Evolutionary conservation across 2,113 vertebrate species (phyloP), one percentile per base, ranked within the genome.

Genomic region (Dromiciops gliroides): DNA sequence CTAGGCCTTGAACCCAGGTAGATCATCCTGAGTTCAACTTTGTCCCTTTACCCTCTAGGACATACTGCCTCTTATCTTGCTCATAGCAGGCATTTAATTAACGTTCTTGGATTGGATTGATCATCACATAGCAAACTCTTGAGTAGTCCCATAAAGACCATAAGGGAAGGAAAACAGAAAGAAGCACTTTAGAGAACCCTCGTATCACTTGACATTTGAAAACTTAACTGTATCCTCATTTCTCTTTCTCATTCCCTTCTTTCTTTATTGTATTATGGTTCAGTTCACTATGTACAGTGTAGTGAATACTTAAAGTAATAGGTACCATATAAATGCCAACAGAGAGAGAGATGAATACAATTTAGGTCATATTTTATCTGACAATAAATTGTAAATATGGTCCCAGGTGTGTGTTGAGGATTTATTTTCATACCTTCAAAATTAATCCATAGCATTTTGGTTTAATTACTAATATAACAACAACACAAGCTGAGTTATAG

Each of bases 391-490:
- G 94, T 95, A 94, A 91, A 37, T 37, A 95, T 50, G 92, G 37
- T 95, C 37, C 49, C 48, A 50, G 25, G 44, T 92, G 16, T 7
- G 88, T 67, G 23, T 48, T 94, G 52, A 48, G 51, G 44, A 95
- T 95, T 95, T 93, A 92, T 14, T 11, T 83, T 92, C 53, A 11
- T 67, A 95, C 56, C 95, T 95, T 91, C 51, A 95, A n/a, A 91
- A 48, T 48, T 83, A 67, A 88, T 90, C 11, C 49, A 75, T 44
- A 93, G 89, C 47, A 94, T 92, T 95, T 92, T 83, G 16, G 7
- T 88, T 94, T 92, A 95, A 91, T 92, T 95, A 93, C 49, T 92
- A 67, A 92, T 48, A 92, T 83, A 51, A 95, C 48, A 91, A 92
- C 1, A 90, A 96, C 94, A 51, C 4, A 83, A 50, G 89, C 50